A percentile compares a stretch with the other conserved stretches of the same genome.
Evolutionary conservation across 2,113 vertebrate genomes (phyloP).

Genomic region (Pitta sordida): DNA sequence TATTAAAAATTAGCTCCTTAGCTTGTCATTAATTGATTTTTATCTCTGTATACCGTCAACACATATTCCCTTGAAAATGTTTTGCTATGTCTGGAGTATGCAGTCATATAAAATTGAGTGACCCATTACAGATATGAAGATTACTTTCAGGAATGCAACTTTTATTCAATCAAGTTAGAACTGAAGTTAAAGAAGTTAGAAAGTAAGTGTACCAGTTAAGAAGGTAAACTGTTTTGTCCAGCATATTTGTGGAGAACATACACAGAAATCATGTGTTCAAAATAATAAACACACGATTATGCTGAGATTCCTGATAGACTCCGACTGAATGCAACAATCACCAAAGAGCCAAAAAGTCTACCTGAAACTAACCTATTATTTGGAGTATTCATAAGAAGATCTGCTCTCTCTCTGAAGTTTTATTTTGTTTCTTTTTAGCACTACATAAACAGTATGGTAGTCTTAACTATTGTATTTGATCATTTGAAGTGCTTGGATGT

Average conservation of each 20-base stretch:
- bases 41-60: constrained; percentile 6
- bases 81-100: not conserved
- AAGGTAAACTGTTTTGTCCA: constrained; percentile 33
- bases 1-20: not conserved
- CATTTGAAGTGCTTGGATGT: constrained; percentile 60
- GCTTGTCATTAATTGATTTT: not conserved
- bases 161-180: constrained; percentile 7
- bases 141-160: not conserved
- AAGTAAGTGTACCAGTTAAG: not conserved
- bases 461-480: constrained; percentile 69
- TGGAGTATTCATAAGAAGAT: constrained; percentile 66
- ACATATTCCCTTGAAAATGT: not conserved
- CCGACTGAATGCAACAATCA: constrained; percentile 36
- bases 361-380: constrained; percentile 69
- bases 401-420: constrained; percentile 21
- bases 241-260: constrained; percentile 16
- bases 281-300: constrained; percentile 29
- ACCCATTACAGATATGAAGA: not conserved
- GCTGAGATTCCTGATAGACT: constrained; percentile 25
- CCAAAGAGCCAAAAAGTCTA: constrained; percentile 62
- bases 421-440: constrained; percentile 67
- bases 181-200: not conserved
- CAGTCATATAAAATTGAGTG: not conserved
- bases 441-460: constrained; percentile 64
- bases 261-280: not conserved